Conservation (phyloP, 2,888 invertebrate species). For the Brachyptera putata region DNA sequence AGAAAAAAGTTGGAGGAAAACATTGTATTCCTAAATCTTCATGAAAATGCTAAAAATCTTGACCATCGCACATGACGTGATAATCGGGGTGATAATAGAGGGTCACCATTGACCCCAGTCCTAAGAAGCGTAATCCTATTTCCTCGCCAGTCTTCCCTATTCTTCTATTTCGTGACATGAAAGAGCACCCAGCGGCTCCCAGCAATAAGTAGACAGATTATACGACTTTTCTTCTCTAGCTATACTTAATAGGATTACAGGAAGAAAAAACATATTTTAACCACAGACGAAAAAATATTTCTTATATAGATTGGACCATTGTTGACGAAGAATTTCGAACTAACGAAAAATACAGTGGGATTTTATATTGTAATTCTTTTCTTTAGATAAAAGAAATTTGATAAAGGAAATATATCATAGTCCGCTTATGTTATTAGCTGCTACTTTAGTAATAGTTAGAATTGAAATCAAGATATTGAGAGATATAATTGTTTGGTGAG, state of each 20-base stretch:
- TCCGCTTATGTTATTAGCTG: conserved; percentile 18
- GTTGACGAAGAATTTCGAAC: not conserved
- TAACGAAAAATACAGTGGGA: conserved; percentile 11
- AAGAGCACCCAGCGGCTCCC: conserved; percentile 3
- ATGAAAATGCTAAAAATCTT: too few relatives aligned
- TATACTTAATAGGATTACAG: conserved; percentile 14
- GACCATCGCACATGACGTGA: conserved; percentile 5
- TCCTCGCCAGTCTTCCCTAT: conserved; percentile 7
- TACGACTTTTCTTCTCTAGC: not conserved
- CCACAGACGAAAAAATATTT: conserved; percentile 1
- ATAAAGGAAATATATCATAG: conserved; percentile 12
- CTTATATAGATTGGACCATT: not conserved
- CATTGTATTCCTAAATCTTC: not conserved
- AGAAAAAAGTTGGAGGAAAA: not conserved
- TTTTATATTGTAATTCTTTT: conserved; percentile 12
- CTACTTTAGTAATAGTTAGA: too few relatives aligned
- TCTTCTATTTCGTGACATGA: not conserved
- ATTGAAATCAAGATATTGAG: too few relatives aligned
- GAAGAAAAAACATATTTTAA: conserved; percentile 11
- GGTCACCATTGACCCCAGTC: conserved; percentile 5
- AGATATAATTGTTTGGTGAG: too few relatives aligned
- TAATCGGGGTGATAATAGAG: too few relatives aligned
- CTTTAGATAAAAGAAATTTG: conserved; percentile 3
- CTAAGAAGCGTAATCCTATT: conserved; percentile 16
- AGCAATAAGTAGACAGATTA: conserved; percentile 15